Conservation (phyloP, 2,113 vertebrate species). For the Halcyon senegalensis region DNA sequence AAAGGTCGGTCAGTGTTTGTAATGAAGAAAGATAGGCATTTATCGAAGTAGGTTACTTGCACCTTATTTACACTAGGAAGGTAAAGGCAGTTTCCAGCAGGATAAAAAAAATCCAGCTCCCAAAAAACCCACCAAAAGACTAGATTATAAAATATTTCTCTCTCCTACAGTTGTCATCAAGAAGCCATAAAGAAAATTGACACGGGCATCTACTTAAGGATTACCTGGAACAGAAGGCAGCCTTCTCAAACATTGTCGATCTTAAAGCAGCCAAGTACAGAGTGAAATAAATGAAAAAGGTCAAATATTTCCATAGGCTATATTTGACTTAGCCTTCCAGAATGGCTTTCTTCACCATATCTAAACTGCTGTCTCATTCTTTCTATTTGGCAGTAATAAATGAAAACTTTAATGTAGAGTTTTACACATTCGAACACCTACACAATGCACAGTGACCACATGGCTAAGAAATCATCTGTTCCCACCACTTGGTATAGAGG, state of each 20-base stretch:
- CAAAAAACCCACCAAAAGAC: neutral
- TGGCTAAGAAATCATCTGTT: neutral
- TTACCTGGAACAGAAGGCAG: neutral
- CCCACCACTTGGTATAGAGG: neutral
- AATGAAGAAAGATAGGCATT: neutral
- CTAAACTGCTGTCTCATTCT: neutral
- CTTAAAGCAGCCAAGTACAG: neutral
- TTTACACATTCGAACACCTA: neutral
- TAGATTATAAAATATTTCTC: neutral
- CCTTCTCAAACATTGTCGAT: neutral
- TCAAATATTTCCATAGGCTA: neutral
- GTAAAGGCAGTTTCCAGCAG: neutral
- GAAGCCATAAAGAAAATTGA: neutral
- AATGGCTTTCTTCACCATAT: neutral
- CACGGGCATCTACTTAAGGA: neutral
- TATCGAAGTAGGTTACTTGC: neutral
- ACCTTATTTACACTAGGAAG: neutral
- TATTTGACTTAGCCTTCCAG: neutral
- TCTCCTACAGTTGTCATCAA: neutral
- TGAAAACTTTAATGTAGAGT: neutral
- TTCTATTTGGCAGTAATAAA: neutral
- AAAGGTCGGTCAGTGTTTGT: neutral
- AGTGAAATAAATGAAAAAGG: neutral
- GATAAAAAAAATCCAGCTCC: neutral
- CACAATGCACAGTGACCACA: rapidly evolving